Evolutionary conservation across 2,113 vertebrate genomes (phyloP), one percentile per base, ranked within the genome.

Genomic region (Nesogale talazaci): DNA sequence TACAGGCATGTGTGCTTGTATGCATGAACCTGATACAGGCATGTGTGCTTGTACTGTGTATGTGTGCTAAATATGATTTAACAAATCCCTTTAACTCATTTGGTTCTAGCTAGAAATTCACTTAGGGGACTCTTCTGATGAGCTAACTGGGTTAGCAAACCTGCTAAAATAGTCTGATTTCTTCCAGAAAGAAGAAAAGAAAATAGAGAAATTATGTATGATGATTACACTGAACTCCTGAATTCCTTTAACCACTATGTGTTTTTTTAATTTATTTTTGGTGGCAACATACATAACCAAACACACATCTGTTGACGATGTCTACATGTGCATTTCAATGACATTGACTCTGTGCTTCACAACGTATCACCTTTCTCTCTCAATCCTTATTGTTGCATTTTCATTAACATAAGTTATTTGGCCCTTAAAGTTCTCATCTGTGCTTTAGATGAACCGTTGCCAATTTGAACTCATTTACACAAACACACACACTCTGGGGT

Each of bases 111-210:
- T 67, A 76, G 57, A 91, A 52, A 72, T 65, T 84, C 15, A 56
- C 52, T 84, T 34, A 52, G 46, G 46, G 46, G 59, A 17, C 59
- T 74, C 65, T 88, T 79, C 87, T 72, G 19, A 42, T 67, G 77
- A 57, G n/a, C 46, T 82, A 86, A 86, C 34, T 77, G 81, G 76
- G 36, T 36, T 77, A 61, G n/a, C 42, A 29, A 92, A 77, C 27
- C 92, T 78, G 61, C 38, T 84, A 20, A 56, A 69, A n/a, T 84
- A 72, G 67, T 52, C 36, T 77, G 70, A 1, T 63, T 76, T 29
- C 31, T 14, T 69, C 31, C 46, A n/a, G 67, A 69, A 31, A 69
- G n/a, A 69, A n/a, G 46, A 52, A 52, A 31, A 69, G 65, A n/a
- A 83, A 83, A 19, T 77, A 22, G 76, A 65, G 46, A 75, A 88